Base-by-base conservation (phyloP, 2,888 invertebrate genomes). In the Pardosa pseudoannulata region DNA sequence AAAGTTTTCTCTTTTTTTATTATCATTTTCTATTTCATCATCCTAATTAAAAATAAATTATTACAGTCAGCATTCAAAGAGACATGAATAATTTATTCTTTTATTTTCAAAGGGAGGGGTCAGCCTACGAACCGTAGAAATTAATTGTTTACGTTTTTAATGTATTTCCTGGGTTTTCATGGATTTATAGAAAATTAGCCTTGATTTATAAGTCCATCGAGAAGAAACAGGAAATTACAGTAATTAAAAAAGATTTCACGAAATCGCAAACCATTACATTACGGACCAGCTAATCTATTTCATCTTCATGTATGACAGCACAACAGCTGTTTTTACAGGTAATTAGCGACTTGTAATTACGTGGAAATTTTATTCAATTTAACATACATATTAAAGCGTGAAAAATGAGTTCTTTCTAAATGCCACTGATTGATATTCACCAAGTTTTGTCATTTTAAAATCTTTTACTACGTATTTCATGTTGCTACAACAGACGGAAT, bases 351-450 rank as follows among this genome's bases (percentile, higher is more conserved):
- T 56, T 23, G 56, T 56, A 56, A 56, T 56, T 56, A 56, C 56
- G 56, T 56, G 23, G 56, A 56, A 56, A 56, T 56, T 56, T 56
- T 56, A 56, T 56, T 56, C 56, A 56, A 56, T 56, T 56, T 56
- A 19, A 56, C 56, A 56, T 56, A 56, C 46, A 56, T 23, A 56
- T 56, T 23, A 56, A 56, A 56, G 3, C 23, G 23, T 56, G 56
- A 56, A 56, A 56, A 56, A 56, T 56, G 56, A 5, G 23, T 46
- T 16, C 36, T 36, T 36, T 36, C 9, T 36, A 36, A 36, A 11
- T 36, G 36, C 5, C 41, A 46, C 41, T 46, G 16, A 2, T 46
- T 46, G 41, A 46, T 46, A 46, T 46, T 46, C 41, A 46, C 41
- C 41, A 46, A 46, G 41, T 13, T 46, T 46, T 46, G 16, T 46